Percentiles rank a stretch among this genome's conserved stretches.
Evolutionary conservation across 2,888 invertebrate species (phyloP).

Genomic region (Cetonia aurata): DNA sequence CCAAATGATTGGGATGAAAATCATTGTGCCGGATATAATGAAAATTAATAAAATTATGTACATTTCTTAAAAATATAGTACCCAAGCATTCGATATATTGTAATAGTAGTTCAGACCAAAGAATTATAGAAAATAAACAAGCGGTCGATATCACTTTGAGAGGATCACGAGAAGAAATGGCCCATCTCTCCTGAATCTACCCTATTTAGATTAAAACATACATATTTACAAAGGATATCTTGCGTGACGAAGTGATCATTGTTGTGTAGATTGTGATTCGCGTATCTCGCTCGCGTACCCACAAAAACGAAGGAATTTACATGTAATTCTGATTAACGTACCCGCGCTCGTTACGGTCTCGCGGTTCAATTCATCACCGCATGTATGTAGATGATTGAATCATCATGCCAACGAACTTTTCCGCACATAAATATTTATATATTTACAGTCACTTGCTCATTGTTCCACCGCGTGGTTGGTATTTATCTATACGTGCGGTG

Average conservation of each 20-base stretch:
- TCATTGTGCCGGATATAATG: no score
- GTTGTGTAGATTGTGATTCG: conserved; percentile 20
- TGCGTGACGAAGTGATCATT: neutral
- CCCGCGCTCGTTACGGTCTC: conserved; percentile 27
- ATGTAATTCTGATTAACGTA: conserved; percentile 30
- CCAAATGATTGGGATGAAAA: no score
- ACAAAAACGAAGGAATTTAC: conserved; percentile 19
- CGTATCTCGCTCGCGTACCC: neutral
- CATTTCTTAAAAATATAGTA: no score
- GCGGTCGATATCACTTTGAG: no score
- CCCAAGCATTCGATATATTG: no score
- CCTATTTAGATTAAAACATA: no score
- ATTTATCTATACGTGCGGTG: neutral
- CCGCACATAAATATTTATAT: conserved; percentile 37
- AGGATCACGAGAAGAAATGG: no score
- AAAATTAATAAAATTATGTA: no score
- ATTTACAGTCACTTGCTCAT: conserved; percentile 34
- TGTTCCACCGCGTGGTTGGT: conserved; percentile 15
- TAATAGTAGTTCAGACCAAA: no score
- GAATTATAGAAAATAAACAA: no score
- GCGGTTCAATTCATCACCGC: conserved; percentile 26
- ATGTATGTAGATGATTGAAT: conserved; percentile 33
- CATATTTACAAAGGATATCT: neutral
- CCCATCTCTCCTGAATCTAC: no score
- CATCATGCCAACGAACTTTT: conserved; percentile 41